Conservation (phyloP, 1,140 invertebrate genomes). For the Rhysida immarginata region DNA sequence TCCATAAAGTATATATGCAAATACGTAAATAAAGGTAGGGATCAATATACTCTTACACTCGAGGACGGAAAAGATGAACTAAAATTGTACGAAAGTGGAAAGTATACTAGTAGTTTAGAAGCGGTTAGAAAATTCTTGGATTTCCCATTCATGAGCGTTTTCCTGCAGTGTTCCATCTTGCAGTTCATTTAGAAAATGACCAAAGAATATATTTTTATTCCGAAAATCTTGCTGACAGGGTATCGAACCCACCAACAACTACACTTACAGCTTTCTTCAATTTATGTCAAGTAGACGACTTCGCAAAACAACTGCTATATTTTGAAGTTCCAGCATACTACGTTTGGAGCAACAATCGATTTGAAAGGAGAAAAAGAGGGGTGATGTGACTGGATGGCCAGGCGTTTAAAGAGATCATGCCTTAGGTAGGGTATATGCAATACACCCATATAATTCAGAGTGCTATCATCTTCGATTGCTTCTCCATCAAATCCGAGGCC, state of each 20-base stretch:
- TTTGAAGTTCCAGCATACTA: not conserved
- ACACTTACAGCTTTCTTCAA: not conserved
- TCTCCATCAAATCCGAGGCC: not conserved
- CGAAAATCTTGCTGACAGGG: slow-evolving; percentile 7
- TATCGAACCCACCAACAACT: slow-evolving; percentile 2
- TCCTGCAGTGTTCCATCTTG: not conserved
- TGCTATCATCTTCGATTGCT: not conserved
- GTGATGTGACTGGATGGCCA: not conserved
- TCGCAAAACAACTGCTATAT: not conserved
- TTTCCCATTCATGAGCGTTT: not conserved
- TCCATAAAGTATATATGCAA: no score
- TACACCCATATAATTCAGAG: not conserved
- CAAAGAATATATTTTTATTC: slow-evolving; percentile 16
- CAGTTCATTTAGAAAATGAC: slow-evolving; percentile 10
- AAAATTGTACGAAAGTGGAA: no score
- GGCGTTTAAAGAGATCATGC: not conserved
- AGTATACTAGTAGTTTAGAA: not conserved
- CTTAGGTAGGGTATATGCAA: not conserved
- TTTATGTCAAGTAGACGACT: not conserved
- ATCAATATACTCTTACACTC: no score
- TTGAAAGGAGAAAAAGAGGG: slow-evolving; percentile 17
- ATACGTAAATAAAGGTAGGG: no score
- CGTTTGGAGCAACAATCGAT: not conserved
- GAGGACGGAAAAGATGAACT: no score
- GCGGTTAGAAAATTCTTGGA: not conserved